Percentiles rank a stretch among this genome's conserved stretches.
phyloP scores from a whole-genome alignment of 2,797 vertebrate genomes.

The Euthynnus affinis region DNA sequence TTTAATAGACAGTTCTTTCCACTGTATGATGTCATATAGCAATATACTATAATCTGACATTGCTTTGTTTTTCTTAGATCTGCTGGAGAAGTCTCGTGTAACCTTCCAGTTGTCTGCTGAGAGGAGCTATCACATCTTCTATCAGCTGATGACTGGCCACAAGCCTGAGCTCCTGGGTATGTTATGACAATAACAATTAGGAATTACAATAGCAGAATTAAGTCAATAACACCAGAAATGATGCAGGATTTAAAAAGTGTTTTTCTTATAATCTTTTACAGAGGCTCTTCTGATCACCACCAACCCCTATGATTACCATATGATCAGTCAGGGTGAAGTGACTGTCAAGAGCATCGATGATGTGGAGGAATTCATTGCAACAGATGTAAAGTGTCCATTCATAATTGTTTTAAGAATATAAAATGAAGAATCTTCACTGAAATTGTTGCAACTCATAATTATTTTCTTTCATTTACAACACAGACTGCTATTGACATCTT shows the following conservation, averaged over 20 bases:
- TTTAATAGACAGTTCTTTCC: no score
- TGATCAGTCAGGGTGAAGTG: constrained; percentile 92
- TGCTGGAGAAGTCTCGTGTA: constrained; percentile 92
- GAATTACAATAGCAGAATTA: no score
- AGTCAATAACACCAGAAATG: no score
- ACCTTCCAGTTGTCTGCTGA: constrained; percentile 92
- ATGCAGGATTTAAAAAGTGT: no score
- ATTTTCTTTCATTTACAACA: neutral
- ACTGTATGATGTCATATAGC: neutral
- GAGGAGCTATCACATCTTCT: constrained; percentile 94
- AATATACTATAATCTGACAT: neutral
- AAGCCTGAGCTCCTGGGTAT: constrained; percentile 87
- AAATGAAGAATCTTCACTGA: no score
- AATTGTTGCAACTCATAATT: no score
- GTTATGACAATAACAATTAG: neutral
- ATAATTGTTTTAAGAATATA: no score
- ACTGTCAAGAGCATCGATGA: constrained; percentile 91
- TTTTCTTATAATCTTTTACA: no score
- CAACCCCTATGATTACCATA: constrained; percentile 91
- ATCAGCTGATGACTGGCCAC: constrained; percentile 91
- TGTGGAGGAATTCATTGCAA: constrained; percentile 90
- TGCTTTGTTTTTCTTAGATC: constrained; percentile 58
- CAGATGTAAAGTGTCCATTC: constrained; percentile 79
- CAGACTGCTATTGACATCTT: constrained; percentile 56
- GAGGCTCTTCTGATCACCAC: constrained; percentile 92